Conservation (phyloP, 2,113 vertebrate species). For the Malaclemys terrapin region DNA sequence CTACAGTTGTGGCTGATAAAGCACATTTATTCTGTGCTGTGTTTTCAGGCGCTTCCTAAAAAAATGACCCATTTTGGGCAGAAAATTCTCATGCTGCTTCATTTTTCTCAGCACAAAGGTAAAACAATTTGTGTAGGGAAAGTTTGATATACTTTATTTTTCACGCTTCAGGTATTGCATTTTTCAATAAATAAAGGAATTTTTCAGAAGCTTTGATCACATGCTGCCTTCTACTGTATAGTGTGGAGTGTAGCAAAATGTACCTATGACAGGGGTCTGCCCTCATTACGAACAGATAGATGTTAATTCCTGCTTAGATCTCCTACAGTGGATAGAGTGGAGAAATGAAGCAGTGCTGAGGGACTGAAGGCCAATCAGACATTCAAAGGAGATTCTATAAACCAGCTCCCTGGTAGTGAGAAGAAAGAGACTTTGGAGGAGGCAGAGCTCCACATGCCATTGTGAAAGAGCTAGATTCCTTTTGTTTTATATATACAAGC, state of each 20-base stretch:
- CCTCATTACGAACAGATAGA: not conserved
- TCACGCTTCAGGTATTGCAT: not conserved
- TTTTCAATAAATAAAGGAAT: not conserved
- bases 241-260: conserved; percentile 2
- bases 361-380: conserved; percentile 13
- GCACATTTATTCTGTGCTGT: not conserved
- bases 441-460: not conserved
- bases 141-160: not conserved
- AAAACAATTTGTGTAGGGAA: not conserved
- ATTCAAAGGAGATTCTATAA: conserved; percentile 23
- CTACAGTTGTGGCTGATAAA: not conserved
- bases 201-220: not conserved
- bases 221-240: not conserved
- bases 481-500: conserved; percentile 28
- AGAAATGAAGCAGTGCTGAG: not conserved
- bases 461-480: not conserved
- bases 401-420: conserved; percentile 9
- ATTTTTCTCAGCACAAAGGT: not conserved
- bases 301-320: not conserved
- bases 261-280: not conserved
- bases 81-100: not conserved
- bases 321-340: not conserved
- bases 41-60: not conserved
- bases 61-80: not conserved
- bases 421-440: not conserved